Evolutionary conservation across 2,797 vertebrate species (phyloP), one percentile per base, ranked within the genome.

Genomic region (Stomatorhinus walkeri): DNA sequence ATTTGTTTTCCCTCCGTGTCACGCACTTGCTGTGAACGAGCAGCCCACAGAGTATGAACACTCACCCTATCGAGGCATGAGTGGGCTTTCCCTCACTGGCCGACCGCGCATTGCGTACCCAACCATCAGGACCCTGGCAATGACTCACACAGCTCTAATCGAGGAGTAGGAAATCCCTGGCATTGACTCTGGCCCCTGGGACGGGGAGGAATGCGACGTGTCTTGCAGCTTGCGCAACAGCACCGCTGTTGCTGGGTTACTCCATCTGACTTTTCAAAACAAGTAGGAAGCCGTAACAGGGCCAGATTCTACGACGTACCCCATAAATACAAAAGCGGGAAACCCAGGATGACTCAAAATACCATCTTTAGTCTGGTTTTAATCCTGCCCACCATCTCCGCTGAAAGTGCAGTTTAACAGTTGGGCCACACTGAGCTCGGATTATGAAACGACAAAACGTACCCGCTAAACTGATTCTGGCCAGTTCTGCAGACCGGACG

Each of bases 151-250:
- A 16, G 51, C 52, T 48, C 68, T 36, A 28, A 46, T 28, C 28
- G 6, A 84, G 19, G n/a, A 81, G 40, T 16, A 49, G 88, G 88
- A 88, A 88, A 88, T 14, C 88, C 76, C 54, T 4, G 48, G 19
- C 32, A 83, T 1, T 19, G 12, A 6, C 32, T 83, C 79, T 43
- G 2, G 52, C 32, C n/a, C 14, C n/a, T 0, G 40, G 46, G 51
- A 32, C 9, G 2, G 49, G 52, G 52, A 52, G 52, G 52, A 14
- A 19, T 36, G 51, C 1, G 1, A 2, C 16, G n/a, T 22, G 79
- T 48, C 85, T 56, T 14, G 24, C 1, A 59, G 51, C 68, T 76
- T 76, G 72, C 2, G 16, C 43, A 79, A 79, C 14, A 1, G 16
- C 72, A 43, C 36, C 2, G 72, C 6, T 3, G 16, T 81, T 81